Evolutionary conservation across 2,888 invertebrate genomes (phyloP).

Genomic region (Drosophila phalerata): DNA sequence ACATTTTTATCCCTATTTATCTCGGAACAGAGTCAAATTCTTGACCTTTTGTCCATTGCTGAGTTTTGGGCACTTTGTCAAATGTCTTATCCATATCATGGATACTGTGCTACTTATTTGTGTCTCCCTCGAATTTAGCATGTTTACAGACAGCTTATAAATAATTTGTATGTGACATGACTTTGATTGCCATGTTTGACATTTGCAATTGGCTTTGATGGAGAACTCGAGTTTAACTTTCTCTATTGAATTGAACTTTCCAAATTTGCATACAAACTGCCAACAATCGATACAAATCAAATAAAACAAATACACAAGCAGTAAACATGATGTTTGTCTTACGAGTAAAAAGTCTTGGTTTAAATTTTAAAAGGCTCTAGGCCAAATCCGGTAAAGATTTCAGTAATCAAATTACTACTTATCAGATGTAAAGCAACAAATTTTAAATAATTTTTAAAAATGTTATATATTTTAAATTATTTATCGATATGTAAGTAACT

Average conservation of each 20-base stretch:
- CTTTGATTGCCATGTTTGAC: slow-evolving; percentile 38
- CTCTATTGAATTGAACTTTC: background rate
- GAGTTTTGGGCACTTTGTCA: slow-evolving; percentile 21
- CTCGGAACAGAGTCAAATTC: slow-evolving; percentile 5
- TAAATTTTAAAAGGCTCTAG: background rate
- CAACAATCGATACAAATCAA: slow-evolving; percentile 22
- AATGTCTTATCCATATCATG: slow-evolving; percentile 26
- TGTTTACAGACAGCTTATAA: slow-evolving; percentile 51
- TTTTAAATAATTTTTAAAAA: no score
- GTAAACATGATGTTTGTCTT: background rate
- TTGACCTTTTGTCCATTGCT: slow-evolving; percentile 32
- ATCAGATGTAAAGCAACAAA: background rate
- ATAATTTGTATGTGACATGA: slow-evolving; percentile 55
- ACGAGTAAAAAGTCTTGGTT: background rate
- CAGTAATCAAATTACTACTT: background rate
- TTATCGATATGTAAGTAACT: no score
- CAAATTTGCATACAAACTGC: slow-evolving; percentile 7
- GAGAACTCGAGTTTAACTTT: slow-evolving; percentile 36
- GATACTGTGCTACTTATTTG: slow-evolving; percentile 10
- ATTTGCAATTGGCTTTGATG: slow-evolving; percentile 29
- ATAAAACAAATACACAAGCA: background rate
- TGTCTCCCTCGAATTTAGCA: slow-evolving; percentile 21
- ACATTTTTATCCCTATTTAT: background rate
- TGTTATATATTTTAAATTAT: no score
- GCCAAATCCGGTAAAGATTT: background rate